Evolutionary conservation across 2,888 invertebrate genomes (phyloP).

Genomic region (Polydrusus pterygomalis): DNA sequence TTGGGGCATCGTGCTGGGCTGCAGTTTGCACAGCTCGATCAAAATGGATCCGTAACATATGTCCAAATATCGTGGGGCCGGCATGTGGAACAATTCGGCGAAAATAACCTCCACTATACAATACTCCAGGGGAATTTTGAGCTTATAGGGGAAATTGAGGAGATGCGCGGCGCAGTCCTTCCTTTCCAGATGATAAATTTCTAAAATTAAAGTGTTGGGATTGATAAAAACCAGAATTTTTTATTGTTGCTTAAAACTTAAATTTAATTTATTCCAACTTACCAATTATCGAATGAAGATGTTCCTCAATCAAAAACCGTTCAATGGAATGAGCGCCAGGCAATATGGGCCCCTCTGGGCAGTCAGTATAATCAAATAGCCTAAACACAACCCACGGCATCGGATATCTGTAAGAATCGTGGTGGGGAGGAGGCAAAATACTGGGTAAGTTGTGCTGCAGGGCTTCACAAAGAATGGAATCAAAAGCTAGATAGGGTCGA

Average conservation of each 20-base stretch:
- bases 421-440: conserved; percentile 94
- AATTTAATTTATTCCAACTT: not conserved
- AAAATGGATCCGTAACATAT: conserved; percentile 95
- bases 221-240: too few species aligned
- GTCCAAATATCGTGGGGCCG: conserved; percentile 90
- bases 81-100: conserved; percentile 94
- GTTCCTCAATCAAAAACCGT: conserved; percentile 97
- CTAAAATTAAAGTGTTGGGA: conserved; percentile 62
- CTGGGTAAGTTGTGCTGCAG: conserved; percentile 95
- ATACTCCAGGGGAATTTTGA: conserved; percentile 97
- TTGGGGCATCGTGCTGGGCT: conserved; percentile 98
- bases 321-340: conserved; percentile 99
- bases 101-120: conserved; percentile 98
- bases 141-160: conserved; percentile 92
- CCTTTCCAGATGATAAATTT: conserved; percentile 89
- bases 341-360: conserved; percentile 92
- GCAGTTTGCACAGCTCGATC: conserved; percentile 97
- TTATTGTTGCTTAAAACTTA: not conserved
- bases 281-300: conserved; percentile 90
- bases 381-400: conserved; percentile 96
- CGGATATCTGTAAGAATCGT: conserved; percentile 92
- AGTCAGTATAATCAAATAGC: conserved; percentile 99
- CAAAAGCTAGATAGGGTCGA: conserved; percentile 96
- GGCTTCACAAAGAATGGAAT: conserved; percentile 95
- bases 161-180: conserved; percentile 97